These are phyloP conservation scores for Ploceus nigricollis DNA, from an alignment of 2,113 vertebrate species.

Conservation along the genomic window DNA sequence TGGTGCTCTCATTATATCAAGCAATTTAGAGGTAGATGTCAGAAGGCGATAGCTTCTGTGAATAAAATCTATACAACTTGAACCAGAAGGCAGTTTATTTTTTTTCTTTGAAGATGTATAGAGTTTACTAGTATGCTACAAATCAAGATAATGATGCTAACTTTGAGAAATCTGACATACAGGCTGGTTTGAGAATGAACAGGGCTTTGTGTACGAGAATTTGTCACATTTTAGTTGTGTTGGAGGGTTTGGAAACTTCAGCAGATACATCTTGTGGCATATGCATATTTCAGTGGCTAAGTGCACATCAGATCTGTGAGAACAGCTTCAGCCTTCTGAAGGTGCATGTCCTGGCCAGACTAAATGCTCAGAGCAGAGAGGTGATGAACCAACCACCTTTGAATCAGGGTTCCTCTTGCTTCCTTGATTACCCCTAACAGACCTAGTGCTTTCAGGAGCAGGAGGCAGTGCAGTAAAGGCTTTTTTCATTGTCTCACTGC, in stretches of 20 bases:
- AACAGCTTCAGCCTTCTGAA: not conserved
- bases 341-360: not conserved
- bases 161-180: not conserved
- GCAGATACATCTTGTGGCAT: not conserved
- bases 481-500: not conserved
- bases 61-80: not conserved
- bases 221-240: not conserved
- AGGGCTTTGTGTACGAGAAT: not conserved
- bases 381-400: not conserved
- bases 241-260: not conserved
- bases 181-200: not conserved
- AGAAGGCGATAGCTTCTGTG: not conserved
- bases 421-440: not conserved
- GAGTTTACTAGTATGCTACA: not conserved
- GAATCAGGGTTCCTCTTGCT: not conserved
- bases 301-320: not conserved
- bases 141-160: not conserved
- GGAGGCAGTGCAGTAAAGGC: not conserved
- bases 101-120: not conserved
- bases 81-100: not conserved
- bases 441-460: not conserved
- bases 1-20: not conserved
- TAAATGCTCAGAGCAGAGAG: not conserved
- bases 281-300: not conserved
- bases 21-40: constrained; percentile 3